Percentiles rank a stretch among this genome's conserved stretches.
Conservation (phyloP, 2,113 vertebrate genomes). For the Rhagologus leucostigma region DNA sequence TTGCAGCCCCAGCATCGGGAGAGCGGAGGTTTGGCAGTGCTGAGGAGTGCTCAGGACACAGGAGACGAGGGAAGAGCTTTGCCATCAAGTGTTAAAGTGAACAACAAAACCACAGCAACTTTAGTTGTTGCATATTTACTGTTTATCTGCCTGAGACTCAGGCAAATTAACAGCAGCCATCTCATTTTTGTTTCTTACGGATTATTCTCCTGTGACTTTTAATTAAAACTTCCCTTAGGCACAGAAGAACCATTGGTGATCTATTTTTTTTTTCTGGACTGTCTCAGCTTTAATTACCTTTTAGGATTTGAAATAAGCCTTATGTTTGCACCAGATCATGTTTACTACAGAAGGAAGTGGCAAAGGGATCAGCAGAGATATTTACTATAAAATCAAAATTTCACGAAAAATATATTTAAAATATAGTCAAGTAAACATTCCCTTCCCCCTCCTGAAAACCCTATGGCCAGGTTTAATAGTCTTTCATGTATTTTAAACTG, state of each 20-base stretch:
- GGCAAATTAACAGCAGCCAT: slow-evolving; percentile 23
- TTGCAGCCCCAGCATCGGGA: accelerated
- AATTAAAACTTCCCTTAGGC: slow-evolving; percentile 58
- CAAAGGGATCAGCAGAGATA: background rate
- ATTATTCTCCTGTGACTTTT: slow-evolving; percentile 47
- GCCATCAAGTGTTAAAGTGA: background rate
- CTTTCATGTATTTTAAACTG: slow-evolving; percentile 8
- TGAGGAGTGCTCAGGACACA: background rate
- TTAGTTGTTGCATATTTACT: background rate
- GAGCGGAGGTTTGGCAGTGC: background rate
- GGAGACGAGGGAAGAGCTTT: background rate
- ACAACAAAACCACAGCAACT: background rate
- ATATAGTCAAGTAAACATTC: background rate
- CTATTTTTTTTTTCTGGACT: background rate
- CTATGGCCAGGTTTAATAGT: background rate
- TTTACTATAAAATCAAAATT: background rate
- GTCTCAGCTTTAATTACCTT: slow-evolving; percentile 51
- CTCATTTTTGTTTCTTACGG: slow-evolving; percentile 27
- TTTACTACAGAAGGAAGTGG: background rate
- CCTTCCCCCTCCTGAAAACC: background rate
- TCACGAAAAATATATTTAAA: background rate
- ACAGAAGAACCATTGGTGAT: background rate
- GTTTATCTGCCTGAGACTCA: background rate
- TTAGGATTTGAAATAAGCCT: slow-evolving; percentile 20
- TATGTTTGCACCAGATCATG: background rate